Evolutionary conservation across 2,113 vertebrate genomes (phyloP).

Genomic region (Thomomys bottae): DNA sequence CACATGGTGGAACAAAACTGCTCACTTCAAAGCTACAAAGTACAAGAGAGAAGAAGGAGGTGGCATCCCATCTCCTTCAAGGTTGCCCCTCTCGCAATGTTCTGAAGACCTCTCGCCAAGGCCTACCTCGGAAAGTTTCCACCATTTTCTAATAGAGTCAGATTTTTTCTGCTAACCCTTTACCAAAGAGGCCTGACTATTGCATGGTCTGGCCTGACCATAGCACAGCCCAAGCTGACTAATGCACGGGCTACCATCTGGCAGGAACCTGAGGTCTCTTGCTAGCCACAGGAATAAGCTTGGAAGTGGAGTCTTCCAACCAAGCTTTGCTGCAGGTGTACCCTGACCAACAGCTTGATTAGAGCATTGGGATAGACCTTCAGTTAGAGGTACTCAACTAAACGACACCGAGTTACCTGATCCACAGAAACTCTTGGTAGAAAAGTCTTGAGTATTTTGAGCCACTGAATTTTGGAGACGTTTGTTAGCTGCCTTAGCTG

Average conservation of each 20-base stretch:
- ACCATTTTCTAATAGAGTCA: not conserved
- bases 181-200: not conserved
- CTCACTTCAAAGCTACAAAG: not conserved
- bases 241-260: not conserved
- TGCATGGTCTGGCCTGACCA: no score
- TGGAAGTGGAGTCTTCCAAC: not conserved
- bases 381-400: not conserved
- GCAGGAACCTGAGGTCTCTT: not conserved
- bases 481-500: not conserved
- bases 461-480: not conserved
- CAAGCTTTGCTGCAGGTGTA: not conserved
- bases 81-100: not conserved
- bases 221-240: not conserved
- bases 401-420: slow-evolving; percentile 18
- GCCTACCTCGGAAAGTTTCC: not conserved
- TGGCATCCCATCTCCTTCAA: not conserved
- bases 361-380: not conserved
- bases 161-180: not conserved
- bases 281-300: not conserved
- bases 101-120: not conserved
- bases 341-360: not conserved
- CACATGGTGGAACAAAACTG: not conserved
- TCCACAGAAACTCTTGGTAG: not conserved
- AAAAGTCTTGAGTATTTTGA: slow-evolving; percentile 21
- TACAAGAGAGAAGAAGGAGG: not conserved